Percentiles rank a stretch among this genome's conserved stretches.
phyloP scores from a whole-genome alignment of 2,113 vertebrate species.

The Melanocharis versteri region DNA sequence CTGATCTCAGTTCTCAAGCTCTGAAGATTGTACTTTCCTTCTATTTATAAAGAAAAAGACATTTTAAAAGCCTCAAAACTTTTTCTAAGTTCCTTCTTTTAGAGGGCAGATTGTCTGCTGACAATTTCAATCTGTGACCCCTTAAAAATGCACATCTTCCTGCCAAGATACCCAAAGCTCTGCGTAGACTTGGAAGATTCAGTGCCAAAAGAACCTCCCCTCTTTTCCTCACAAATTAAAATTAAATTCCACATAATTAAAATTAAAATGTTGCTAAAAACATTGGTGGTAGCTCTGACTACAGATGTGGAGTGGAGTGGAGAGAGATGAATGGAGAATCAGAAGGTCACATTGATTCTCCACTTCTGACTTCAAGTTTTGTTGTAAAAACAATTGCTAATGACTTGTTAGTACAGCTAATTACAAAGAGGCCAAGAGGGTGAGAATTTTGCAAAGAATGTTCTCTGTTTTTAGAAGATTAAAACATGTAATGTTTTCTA shows the following conservation, averaged over 20 bases:
- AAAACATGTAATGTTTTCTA: neutral
- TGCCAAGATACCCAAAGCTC: constrained; percentile 14
- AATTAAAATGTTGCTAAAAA: neutral
- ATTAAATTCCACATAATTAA: neutral
- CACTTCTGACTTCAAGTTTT: neutral
- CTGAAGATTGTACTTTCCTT: neutral
- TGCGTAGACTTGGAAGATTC: neutral
- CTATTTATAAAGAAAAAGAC: constrained; percentile 21
- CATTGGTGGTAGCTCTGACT: neutral
- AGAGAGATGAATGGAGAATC: neutral
- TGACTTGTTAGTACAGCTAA: neutral
- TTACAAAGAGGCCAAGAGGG: neutral
- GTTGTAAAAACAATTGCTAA: neutral
- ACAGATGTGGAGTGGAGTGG: neutral
- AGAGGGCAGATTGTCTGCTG: neutral
- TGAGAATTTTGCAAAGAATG: neutral
- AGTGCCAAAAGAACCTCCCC: neutral
- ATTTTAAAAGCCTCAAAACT: neutral
- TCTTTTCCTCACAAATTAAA: neutral
- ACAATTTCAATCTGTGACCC: constrained; percentile 21
- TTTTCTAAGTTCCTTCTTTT: neutral
- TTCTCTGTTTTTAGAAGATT: neutral
- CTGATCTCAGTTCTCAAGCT: neutral
- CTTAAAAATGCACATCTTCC: constrained; percentile 33
- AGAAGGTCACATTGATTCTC: neutral